Conservation (phyloP, 2,797 vertebrate species). For the Acanthopagrus latus region DNA sequence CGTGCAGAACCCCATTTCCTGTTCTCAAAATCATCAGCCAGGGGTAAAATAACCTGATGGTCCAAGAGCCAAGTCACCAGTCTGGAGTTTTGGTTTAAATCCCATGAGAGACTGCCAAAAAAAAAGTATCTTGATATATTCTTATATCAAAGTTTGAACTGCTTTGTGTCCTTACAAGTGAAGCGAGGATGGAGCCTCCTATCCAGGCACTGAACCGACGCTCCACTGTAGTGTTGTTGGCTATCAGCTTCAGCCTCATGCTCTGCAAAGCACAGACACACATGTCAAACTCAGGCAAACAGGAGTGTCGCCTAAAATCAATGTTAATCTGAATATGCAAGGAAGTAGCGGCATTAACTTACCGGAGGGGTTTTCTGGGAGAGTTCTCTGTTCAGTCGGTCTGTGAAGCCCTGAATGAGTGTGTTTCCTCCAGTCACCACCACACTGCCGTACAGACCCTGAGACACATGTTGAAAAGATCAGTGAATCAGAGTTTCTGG, state of each 20-base stretch:
- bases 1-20: background rate
- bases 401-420: constrained; percentile 97
- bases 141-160: background rate
- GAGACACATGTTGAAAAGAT: constrained; percentile 7
- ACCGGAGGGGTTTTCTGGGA: constrained; percentile 99
- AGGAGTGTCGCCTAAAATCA: no score
- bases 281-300: background rate
- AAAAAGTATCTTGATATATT: background rate
- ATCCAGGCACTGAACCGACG: constrained; percentile 98
- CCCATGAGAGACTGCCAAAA: background rate
- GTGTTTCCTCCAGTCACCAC: constrained; percentile 98
- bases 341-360: constrained; percentile 59
- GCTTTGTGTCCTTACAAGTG: constrained; percentile 88
- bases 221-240: constrained; percentile 98
- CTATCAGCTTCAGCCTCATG: constrained; percentile 98
- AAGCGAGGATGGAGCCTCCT: constrained; percentile 97
- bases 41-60: background rate
- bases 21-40: background rate
- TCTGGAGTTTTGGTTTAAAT: background rate
- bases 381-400: constrained; percentile 95
- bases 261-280: constrained; percentile 84
- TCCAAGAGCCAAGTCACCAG: background rate
- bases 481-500: background rate
- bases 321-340: background rate
- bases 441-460: constrained; percentile 98